phyloP scores from a whole-genome alignment of 2,113 vertebrate genomes.

The Camelus bactrianus region DNA sequence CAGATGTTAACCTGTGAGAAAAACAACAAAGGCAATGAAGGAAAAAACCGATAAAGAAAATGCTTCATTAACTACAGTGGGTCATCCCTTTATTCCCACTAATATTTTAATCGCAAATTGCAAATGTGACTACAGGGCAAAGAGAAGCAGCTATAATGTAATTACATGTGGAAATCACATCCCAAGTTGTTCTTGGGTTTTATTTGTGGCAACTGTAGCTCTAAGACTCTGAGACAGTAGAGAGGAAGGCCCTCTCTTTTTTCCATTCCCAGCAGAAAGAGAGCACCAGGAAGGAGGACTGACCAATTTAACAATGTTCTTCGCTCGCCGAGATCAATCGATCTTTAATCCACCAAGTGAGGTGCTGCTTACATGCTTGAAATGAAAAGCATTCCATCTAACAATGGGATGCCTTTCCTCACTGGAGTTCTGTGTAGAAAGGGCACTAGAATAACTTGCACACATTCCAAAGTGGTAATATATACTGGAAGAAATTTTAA shows the following conservation, averaged over 20 bases:
- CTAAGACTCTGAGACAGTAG: not conserved
- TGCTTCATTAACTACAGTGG: constrained; percentile 44
- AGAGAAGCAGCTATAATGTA: constrained; percentile 23
- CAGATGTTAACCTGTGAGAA: constrained; percentile 22
- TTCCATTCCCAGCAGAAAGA: constrained; percentile 1
- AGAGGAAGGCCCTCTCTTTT: not conserved
- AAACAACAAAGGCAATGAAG: not conserved
- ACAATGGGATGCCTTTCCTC: constrained; percentile 41
- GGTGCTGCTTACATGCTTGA: constrained; percentile 48
- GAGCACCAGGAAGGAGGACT: constrained; percentile 17
- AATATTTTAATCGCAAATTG: constrained; percentile 55
- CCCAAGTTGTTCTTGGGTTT: not conserved
- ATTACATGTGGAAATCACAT: constrained; percentile 44
- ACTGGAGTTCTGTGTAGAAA: constrained; percentile 25
- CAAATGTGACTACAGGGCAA: constrained; percentile 26
- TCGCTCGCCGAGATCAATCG: constrained; percentile 70
- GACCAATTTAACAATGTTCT: constrained; percentile 71
- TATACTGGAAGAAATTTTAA: not conserved
- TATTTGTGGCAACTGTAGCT: not conserved
- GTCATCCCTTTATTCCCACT: constrained; percentile 51
- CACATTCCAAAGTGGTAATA: constrained; percentile 21
- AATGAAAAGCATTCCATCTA: constrained; percentile 72
- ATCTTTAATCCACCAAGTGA: constrained; percentile 70
- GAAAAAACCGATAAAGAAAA: constrained; percentile 12
- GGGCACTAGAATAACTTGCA: not conserved